These are phyloP conservation scores for Limnodromus scolopaceus DNA, from an alignment of 2,797 vertebrate species.

Conservation along the genomic window DNA sequence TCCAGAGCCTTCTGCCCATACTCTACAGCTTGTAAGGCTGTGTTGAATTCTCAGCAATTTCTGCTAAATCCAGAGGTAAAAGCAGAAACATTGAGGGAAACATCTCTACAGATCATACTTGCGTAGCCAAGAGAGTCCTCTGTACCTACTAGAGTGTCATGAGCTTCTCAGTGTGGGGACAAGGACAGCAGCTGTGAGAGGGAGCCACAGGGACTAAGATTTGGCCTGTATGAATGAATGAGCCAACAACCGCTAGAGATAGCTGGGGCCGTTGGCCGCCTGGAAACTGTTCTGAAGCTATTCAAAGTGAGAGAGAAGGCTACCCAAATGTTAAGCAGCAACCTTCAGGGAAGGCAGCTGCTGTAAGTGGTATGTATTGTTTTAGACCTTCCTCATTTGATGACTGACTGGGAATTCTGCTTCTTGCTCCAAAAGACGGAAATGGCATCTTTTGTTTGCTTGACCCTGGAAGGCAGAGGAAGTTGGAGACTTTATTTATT, in stretches of 20 bases:
- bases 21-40: neutral
- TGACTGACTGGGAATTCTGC: neutral
- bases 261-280: neutral
- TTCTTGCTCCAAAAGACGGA: neutral
- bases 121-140: neutral
- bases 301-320: neutral
- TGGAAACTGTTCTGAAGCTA: neutral
- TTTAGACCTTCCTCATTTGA: neutral
- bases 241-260: neutral
- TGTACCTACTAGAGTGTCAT: neutral
- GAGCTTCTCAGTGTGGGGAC: neutral
- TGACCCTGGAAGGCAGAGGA: conserved; percentile 53
- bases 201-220: neutral
- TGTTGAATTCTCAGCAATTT: neutral
- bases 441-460: conserved; percentile 46
- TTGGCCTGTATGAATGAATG: neutral
- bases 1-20: neutral
- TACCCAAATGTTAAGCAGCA: neutral
- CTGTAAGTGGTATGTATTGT: neutral
- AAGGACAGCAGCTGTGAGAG: neutral
- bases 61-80: neutral
- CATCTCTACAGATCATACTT: neutral
- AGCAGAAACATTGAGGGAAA: neutral
- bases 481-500: conserved; percentile 59
- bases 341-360: neutral